Conservation (phyloP, 2,888 invertebrate genomes). For the Ornithoptera alexandrae region DNA sequence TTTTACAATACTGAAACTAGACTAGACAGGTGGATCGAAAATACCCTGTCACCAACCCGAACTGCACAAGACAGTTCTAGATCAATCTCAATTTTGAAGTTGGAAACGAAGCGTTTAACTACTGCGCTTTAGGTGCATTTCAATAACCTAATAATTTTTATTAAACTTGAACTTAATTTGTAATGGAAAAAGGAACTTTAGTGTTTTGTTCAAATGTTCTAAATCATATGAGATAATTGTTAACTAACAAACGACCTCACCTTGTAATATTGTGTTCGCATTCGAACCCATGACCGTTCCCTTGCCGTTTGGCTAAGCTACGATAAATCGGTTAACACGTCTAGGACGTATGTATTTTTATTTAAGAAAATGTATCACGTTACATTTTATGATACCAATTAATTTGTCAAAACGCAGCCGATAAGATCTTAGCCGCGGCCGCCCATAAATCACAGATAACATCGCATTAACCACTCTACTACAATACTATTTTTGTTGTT, state of each 20-base stretch:
- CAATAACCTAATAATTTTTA: too few relatives aligned
- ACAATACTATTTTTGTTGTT: neutral
- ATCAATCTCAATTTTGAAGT: too few relatives aligned
- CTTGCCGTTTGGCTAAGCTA: neutral
- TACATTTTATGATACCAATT: conserved; percentile 9
- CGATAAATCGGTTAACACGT: neutral
- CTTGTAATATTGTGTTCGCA: neutral
- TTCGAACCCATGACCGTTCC: neutral
- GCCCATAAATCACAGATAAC: neutral
- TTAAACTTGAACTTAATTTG: too few relatives aligned
- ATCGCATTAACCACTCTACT: neutral
- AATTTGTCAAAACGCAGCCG: conserved; percentile 1
- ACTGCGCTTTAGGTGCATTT: too few relatives aligned
- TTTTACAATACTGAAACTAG: too few relatives aligned
- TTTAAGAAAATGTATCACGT: conserved; percentile 2
- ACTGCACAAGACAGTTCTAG: too few relatives aligned
- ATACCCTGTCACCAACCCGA: too few relatives aligned
- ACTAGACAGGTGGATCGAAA: too few relatives aligned
- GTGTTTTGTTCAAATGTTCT: too few relatives aligned
- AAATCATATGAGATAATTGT: too few relatives aligned
- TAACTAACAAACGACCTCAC: neutral
- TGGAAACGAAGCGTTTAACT: too few relatives aligned
- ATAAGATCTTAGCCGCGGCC: neutral
- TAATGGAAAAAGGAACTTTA: too few relatives aligned
- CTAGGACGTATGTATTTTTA: neutral